Percentiles rank a stretch among this genome's conserved stretches.
Evolutionary conservation across 1,140 invertebrate genomes (phyloP).

Genomic region (Alviniconcha marisindica): DNA sequence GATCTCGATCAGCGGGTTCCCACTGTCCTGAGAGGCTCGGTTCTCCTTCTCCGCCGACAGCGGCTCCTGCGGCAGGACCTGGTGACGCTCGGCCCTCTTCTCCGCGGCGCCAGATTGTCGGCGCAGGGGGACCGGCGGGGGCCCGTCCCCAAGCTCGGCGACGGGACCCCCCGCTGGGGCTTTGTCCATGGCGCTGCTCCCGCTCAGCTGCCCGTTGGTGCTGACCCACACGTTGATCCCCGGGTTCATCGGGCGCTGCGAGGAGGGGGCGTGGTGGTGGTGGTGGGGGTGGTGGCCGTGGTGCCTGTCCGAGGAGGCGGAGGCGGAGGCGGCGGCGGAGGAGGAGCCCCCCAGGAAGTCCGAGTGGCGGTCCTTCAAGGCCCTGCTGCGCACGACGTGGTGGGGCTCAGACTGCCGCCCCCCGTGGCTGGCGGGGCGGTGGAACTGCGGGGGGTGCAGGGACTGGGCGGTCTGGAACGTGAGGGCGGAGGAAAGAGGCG

Average conservation of each 20-base stretch:
- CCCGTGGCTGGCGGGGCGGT: not conserved
- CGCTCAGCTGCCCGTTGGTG: conserved; percentile 48
- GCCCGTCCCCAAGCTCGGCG: not conserved
- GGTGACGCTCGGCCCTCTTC: not conserved
- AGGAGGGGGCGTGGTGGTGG: not conserved
- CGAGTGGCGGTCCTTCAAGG: conserved; percentile 17
- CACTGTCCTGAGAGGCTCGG: conserved; percentile 36
- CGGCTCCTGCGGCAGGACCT: conserved; percentile 19
- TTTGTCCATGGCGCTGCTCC: conserved; percentile 35
- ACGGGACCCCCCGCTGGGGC: not conserved
- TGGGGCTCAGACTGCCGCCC: conserved; percentile 18
- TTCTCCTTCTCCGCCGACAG: conserved; percentile 40
- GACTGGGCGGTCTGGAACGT: not conserved
- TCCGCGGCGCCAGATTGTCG: not conserved
- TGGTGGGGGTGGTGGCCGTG: not conserved
- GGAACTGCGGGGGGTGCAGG: conserved; percentile 34
- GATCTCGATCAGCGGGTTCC: conserved; percentile 46
- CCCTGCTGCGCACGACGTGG: conserved; percentile 22
- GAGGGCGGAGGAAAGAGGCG: not conserved
- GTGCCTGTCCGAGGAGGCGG: not conserved
- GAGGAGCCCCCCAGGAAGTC: not conserved
- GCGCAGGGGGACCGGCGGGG: not conserved
- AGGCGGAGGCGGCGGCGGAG: too few relatives aligned
- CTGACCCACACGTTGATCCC: conserved; percentile 50
- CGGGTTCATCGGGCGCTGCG: conserved; percentile 31